Conservation (phyloP, 1,140 invertebrate genomes). For the Oppia nitens region DNA sequence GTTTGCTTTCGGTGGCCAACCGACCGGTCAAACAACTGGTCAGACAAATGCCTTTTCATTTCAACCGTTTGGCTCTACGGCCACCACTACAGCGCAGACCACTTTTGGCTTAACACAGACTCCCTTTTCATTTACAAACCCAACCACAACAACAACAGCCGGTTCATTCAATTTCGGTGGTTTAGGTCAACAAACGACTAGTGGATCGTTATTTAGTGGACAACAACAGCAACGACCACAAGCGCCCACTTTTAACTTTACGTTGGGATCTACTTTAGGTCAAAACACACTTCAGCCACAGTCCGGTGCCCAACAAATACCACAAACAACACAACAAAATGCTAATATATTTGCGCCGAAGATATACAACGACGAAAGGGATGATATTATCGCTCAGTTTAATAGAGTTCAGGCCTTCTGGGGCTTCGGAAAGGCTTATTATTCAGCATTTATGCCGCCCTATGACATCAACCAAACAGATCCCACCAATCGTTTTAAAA, state of each 20-base stretch:
- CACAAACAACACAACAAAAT: conserved; percentile 3
- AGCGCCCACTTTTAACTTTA: neutral
- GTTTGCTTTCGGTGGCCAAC: neutral
- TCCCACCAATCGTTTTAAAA: conserved; percentile 15
- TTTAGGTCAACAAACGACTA: no score
- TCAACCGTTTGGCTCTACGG: neutral
- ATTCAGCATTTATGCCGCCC: conserved; percentile 46
- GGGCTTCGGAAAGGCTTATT: conserved; percentile 66
- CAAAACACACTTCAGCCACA: conserved; percentile 1
- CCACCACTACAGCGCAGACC: neutral
- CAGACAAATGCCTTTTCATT: neutral
- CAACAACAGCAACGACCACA: neutral
- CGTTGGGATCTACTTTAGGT: neutral
- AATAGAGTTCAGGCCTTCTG: conserved; percentile 46
- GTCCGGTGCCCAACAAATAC: neutral
- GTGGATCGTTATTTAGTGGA: neutral
- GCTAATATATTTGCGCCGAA: conserved; percentile 15
- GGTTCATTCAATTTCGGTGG: neutral
- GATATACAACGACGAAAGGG: conserved; percentile 20
- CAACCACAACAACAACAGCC: neutral
- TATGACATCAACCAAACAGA: conserved; percentile 47
- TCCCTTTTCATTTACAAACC: neutral
- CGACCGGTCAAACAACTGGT: neutral
- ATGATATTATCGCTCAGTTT: conserved; percentile 21
- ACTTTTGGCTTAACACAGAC: neutral